Conservation (phyloP, 2,888 invertebrate genomes). For the Neoascia interrupta region DNA sequence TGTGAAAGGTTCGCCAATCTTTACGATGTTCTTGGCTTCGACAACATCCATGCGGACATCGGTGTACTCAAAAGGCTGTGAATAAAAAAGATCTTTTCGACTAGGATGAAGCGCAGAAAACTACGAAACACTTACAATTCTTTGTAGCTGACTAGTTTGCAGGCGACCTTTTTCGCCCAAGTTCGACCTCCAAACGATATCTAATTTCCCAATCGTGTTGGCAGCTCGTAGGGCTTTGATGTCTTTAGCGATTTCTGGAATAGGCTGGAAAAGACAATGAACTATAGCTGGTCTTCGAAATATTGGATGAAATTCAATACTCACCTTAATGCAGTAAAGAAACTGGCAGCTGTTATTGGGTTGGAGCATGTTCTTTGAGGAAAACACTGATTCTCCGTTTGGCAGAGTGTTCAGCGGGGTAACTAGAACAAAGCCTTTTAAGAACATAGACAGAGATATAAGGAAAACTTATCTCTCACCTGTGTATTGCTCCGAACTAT, state of each 20-base stretch:
- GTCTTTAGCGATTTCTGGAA: constrained; percentile 87
- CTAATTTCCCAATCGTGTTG: constrained; percentile 96
- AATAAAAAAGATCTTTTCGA: constrained; percentile 2
- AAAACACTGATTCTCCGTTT: constrained; percentile 87
- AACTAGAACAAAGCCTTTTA: constrained; percentile 80
- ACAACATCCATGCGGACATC: constrained; percentile 93
- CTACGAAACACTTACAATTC: constrained; percentile 84
- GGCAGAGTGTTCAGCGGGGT: constrained; percentile 86
- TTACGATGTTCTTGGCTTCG: constrained; percentile 90
- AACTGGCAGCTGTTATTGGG: constrained; percentile 96
- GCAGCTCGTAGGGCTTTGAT: constrained; percentile 89
- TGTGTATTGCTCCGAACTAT: constrained; percentile 93
- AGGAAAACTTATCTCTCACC: too few relatives aligned
- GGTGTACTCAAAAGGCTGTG: constrained; percentile 93
- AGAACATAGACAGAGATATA: too few relatives aligned
- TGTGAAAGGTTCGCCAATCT: constrained; percentile 90
- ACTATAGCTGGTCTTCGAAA: not conserved
- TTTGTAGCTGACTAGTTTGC: constrained; percentile 96
- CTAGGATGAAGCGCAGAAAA: not conserved
- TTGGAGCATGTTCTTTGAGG: constrained; percentile 89
- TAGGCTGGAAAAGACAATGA: constrained; percentile 81
- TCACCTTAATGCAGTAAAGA: constrained; percentile 90
- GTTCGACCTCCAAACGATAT: constrained; percentile 98
- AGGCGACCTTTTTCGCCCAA: constrained; percentile 97
- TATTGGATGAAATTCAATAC: not conserved